phyloP scores from a whole-genome alignment of 2,113 vertebrate genomes.

The Heptranchias perlo region DNA sequence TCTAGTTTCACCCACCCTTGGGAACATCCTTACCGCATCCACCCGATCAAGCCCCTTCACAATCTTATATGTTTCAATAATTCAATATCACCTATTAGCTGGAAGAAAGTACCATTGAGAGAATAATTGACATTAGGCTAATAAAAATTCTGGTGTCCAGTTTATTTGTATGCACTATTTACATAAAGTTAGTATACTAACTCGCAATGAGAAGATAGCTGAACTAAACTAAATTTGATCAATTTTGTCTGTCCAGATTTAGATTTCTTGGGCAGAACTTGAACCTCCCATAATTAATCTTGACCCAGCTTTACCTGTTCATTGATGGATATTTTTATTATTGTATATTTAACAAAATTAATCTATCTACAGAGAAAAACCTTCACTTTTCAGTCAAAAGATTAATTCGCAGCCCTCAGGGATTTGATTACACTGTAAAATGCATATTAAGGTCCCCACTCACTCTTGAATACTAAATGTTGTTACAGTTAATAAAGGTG shows the following conservation, averaged over 20 bases:
- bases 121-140: background rate
- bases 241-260: background rate
- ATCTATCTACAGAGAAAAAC: background rate
- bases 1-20: no score
- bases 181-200: background rate
- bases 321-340: background rate
- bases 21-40: no score
- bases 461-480: background rate
- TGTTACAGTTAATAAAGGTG: conserved; percentile 17
- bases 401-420: background rate
- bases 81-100: background rate
- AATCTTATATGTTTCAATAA: no score
- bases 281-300: background rate
- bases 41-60: no score
- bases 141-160: background rate
- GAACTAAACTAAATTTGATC: background rate
- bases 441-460: background rate
- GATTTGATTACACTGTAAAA: background rate
- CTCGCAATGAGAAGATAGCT: background rate
- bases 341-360: background rate
- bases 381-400: background rate
- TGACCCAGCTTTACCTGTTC: background rate
- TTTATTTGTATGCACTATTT: background rate
- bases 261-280: background rate
- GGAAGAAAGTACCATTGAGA: background rate